phyloP scores from a whole-genome alignment of 1,140 invertebrate genomes.

The Eupeodes corollae region DNA sequence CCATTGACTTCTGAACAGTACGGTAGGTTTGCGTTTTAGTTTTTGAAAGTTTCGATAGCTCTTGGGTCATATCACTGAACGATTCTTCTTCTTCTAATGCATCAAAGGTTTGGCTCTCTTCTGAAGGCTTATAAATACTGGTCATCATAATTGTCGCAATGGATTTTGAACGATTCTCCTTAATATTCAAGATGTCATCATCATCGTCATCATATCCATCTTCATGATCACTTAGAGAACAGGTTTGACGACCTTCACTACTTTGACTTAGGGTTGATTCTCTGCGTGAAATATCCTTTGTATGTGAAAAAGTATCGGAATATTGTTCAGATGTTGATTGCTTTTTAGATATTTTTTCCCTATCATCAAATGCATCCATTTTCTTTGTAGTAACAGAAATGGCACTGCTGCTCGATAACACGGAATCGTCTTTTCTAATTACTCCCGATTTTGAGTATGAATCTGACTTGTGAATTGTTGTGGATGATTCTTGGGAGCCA shows the following conservation, averaged over 20 bases:
- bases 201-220: slow-evolving; percentile 18
- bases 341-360: neutral
- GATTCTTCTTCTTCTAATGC: slow-evolving; percentile 20
- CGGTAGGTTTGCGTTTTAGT: neutral
- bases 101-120: slow-evolving; percentile 14
- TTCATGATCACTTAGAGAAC: slow-evolving; percentile 26
- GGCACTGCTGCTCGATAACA: too few relatives aligned
- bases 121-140: slow-evolving; percentile 34
- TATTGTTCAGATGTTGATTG: neutral
- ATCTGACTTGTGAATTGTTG: slow-evolving; percentile 10
- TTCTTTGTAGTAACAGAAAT: too few relatives aligned
- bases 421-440: slow-evolving; percentile 9
- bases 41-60: neutral
- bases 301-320: neutral
- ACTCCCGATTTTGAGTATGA: slow-evolving; percentile 15
- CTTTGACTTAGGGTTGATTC: slow-evolving; percentile 27
- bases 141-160: slow-evolving; percentile 37
- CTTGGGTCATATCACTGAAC: slow-evolving; percentile 6
- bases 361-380: too few relatives aligned
- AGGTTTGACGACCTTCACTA: slow-evolving; percentile 26
- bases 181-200: slow-evolving; percentile 18
- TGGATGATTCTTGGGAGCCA: slow-evolving; percentile 19
- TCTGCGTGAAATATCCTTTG: slow-evolving; percentile 22
- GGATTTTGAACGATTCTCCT: slow-evolving; percentile 32
- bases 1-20: neutral